These are phyloP conservation scores for Pelagia noctiluca DNA, from an alignment of 30 jellyfish, hydroid and myxozoan genomes.

Conservation along the genomic window DNA sequence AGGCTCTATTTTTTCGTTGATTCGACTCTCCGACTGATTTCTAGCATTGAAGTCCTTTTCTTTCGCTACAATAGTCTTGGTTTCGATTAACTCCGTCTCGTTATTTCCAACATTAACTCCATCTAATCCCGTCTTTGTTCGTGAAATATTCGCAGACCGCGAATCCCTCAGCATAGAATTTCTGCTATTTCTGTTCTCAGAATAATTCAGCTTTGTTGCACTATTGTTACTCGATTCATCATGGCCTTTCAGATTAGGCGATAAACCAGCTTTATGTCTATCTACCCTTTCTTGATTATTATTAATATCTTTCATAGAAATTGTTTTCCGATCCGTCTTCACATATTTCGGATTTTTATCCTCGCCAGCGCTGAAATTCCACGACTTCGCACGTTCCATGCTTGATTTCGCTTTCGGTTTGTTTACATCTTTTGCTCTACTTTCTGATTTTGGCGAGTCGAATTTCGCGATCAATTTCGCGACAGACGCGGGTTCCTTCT, in stretches of 20 bases:
- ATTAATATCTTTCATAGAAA: not conserved
- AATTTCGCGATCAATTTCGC: constrained; percentile 24
- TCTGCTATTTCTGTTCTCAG: not conserved
- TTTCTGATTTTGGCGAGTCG: constrained; percentile 33
- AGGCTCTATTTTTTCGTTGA: no score
- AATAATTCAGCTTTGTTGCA: not conserved
- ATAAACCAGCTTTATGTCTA: not conserved
- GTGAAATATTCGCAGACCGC: not conserved
- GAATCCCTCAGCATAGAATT: not conserved
- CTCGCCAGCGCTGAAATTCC: not conserved
- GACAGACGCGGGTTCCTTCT: constrained; percentile 24
- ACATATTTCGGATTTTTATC: not conserved
- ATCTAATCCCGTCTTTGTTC: not conserved
- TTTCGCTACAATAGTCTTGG: no score
- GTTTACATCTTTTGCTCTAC: constrained; percentile 33
- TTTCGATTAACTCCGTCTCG: no score
- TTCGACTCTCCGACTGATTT: no score
- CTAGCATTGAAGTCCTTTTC: not conserved
- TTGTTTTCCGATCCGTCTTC: not conserved
- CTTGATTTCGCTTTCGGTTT: constrained; percentile 3
- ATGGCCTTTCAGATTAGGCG: not conserved
- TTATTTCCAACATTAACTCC: not conserved
- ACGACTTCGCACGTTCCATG: constrained; percentile 15
- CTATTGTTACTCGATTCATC: not conserved
- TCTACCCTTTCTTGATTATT: not conserved